phyloP scores from a whole-genome alignment of 2,888 invertebrate species.

The Netelia inedita region DNA sequence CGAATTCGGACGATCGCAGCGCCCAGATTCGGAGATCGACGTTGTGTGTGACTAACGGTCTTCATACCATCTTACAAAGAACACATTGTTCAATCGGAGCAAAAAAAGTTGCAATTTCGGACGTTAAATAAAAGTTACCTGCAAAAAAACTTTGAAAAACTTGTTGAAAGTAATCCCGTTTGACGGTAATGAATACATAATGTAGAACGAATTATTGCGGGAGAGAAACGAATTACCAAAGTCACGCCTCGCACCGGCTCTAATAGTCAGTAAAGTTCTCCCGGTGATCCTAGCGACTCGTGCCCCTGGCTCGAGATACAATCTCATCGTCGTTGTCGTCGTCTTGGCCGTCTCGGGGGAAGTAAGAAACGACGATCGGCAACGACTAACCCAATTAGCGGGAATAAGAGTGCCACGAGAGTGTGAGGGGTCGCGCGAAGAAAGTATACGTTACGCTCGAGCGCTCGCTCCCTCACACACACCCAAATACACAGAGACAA shows the following conservation, averaged over 20 bases:
- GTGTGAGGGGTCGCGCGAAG: slow-evolving; percentile 51
- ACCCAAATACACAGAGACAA: not conserved
- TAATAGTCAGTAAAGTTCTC: slow-evolving; percentile 6
- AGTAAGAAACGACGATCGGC: slow-evolving; percentile 47
- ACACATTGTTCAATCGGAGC: too few species aligned
- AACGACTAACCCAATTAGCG: slow-evolving; percentile 66
- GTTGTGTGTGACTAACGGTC: too few species aligned
- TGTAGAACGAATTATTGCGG: not conserved
- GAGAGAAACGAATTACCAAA: not conserved
- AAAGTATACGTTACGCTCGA: slow-evolving; percentile 62
- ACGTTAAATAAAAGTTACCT: too few species aligned
- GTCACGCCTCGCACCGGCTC: not conserved
- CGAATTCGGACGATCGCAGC: too few species aligned
- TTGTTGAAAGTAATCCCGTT: too few species aligned
- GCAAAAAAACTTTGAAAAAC: too few species aligned
- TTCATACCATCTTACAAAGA: too few species aligned
- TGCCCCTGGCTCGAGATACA: not conserved
- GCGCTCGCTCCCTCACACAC: slow-evolving; percentile 29
- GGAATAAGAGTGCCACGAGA: slow-evolving; percentile 37
- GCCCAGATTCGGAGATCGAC: too few species aligned
- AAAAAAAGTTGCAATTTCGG: too few species aligned
- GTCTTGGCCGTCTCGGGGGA: slow-evolving; percentile 27
- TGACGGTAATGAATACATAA: not conserved
- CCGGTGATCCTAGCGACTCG: not conserved
- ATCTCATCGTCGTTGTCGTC: not conserved